Percentiles rank a stretch among this genome's conserved stretches.
These are phyloP conservation scores for Zaprionus kolodkinae DNA, from an alignment of 1,140 invertebrate genomes.

Conservation along the genomic window DNA sequence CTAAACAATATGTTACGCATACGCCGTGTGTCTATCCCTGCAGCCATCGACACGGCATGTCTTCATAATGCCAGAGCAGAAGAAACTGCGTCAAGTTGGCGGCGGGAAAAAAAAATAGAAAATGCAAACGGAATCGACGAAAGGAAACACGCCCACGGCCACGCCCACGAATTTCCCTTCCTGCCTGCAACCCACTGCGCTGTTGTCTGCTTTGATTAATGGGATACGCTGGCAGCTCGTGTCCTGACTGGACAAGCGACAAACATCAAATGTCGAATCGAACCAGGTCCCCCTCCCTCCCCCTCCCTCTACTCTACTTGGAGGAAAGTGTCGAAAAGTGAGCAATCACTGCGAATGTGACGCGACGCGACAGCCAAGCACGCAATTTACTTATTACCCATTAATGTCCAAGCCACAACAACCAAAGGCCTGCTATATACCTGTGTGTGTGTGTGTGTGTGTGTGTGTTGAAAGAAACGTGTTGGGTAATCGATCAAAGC, in stretches of 20 bases:
- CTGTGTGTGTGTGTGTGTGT: slow-evolving; percentile 14
- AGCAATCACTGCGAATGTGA: slow-evolving; percentile 80
- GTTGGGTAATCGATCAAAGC: slow-evolving; percentile 71
- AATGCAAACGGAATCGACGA: slow-evolving; percentile 62
- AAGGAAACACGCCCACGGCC: slow-evolving; percentile 52
- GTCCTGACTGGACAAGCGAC: slow-evolving; percentile 20
- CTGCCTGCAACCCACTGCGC: slow-evolving; percentile 12
- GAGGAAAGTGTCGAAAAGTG: slow-evolving; percentile 72
- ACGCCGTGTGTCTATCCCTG: slow-evolving; percentile 42
- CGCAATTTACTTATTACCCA: slow-evolving; percentile 82
- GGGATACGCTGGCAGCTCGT: slow-evolving; percentile 44
- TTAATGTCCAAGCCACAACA: slow-evolving; percentile 55
- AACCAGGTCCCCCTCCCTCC: background rate
- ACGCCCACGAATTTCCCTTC: background rate
- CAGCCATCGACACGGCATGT: slow-evolving; percentile 68
- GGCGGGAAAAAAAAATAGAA: slow-evolving; percentile 56
- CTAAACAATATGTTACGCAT: slow-evolving; percentile 49
- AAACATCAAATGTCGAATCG: slow-evolving; percentile 33
- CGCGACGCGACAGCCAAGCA: slow-evolving; percentile 62
- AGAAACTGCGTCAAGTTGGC: background rate
- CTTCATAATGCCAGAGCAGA: slow-evolving; percentile 55
- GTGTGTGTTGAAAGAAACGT: slow-evolving; percentile 32
- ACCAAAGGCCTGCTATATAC: background rate
- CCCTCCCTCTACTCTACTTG: background rate
- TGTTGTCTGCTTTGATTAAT: slow-evolving; percentile 74